phyloP scores from a whole-genome alignment of 2,113 vertebrate species.

The Thamnaconus septentrionalis region DNA sequence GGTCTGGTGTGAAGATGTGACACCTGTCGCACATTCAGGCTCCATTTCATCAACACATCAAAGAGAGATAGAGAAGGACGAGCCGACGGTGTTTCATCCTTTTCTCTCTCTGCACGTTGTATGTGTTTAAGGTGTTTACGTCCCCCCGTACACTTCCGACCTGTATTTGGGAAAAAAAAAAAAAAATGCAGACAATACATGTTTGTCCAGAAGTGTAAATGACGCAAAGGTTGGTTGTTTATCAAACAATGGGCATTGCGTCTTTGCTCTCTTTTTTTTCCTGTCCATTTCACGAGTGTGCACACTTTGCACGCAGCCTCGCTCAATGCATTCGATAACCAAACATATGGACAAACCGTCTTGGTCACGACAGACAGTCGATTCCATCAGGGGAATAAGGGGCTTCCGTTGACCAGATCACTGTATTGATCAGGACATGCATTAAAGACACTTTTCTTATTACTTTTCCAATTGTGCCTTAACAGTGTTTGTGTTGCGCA shows the following conservation, averaged over 20 bases:
- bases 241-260: no score
- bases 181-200: no score
- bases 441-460: background rate
- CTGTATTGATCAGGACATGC: slow-evolving; percentile 2
- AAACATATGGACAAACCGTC: slow-evolving; percentile 19
- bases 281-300: background rate
- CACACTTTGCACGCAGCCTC: background rate
- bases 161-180: no score
- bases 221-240: slow-evolving; percentile 2
- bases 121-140: background rate
- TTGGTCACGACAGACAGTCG: slow-evolving; percentile 18
- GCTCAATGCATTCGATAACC: slow-evolving; percentile 25
- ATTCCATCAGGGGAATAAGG: background rate
- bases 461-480: background rate
- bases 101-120: no score
- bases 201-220: slow-evolving; percentile 6
- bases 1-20: slow-evolving; percentile 26
- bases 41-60: slow-evolving; percentile 56
- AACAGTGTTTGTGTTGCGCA: background rate
- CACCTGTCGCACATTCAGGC: slow-evolving; percentile 55
- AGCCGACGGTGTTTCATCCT: slow-evolving; percentile 46
- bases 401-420: slow-evolving; percentile 16
- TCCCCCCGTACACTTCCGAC: slow-evolving; percentile 21
- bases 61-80: slow-evolving; percentile 36
- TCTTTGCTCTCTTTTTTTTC: background rate